Percentiles rank a stretch among this genome's conserved stretches.
These are phyloP conservation scores for Trissolcus brochymenae DNA, from an alignment of 2,888 invertebrate genomes.

Conservation along the genomic window DNA sequence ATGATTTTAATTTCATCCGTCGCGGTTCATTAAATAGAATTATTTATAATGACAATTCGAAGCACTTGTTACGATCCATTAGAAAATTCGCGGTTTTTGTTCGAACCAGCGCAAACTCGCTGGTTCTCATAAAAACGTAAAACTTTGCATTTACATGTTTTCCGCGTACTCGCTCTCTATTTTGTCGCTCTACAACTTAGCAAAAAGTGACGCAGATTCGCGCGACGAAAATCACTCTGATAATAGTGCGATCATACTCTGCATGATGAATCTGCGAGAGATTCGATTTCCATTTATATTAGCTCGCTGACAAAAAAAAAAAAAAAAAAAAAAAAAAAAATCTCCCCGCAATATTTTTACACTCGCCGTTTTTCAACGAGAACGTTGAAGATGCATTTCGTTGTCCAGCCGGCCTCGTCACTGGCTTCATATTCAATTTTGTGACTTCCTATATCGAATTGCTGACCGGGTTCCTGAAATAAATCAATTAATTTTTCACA, in stretches of 20 bases:
- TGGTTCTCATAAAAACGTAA: constrained; percentile 7
- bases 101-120: constrained; percentile 9
- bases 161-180: constrained; percentile 33
- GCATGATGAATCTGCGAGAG: constrained; percentile 41
- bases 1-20: constrained; percentile 13
- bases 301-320: constrained; percentile 62
- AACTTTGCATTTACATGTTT: constrained; percentile 32
- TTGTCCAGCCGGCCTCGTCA: constrained; percentile 77
- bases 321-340: constrained; percentile 48
- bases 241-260: constrained; percentile 63
- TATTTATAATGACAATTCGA: constrained; percentile 20
- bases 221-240: constrained; percentile 45
- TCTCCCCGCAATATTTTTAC: constrained; percentile 58
- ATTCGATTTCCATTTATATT: constrained; percentile 73
- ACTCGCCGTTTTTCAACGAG: constrained; percentile 63
- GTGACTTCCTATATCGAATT: constrained; percentile 76
- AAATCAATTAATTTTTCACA: constrained; percentile 26
- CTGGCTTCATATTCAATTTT: constrained; percentile 77
- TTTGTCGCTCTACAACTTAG: constrained; percentile 39
- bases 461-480: constrained; percentile 75
- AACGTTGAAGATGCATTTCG: constrained; percentile 76
- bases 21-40: constrained; percentile 22
- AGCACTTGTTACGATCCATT: constrained; percentile 40
- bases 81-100: constrained; percentile 11
- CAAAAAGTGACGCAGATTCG: constrained; percentile 44